Evolutionary conservation across 2,113 vertebrate genomes (phyloP).

Genomic region (Rhabdornis inornatus): DNA sequence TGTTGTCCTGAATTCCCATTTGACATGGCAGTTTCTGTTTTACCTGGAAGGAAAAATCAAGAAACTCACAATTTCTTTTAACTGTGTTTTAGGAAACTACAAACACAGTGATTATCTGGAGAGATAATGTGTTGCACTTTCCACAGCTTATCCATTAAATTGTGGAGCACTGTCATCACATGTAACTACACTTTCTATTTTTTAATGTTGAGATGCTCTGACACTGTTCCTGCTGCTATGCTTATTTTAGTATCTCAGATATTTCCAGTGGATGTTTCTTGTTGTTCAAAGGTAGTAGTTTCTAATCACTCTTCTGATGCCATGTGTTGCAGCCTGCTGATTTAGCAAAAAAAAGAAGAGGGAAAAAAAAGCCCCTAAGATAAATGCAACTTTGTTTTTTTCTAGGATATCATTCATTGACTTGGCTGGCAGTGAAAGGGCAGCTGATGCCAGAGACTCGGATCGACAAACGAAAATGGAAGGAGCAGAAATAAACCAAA

Average conservation of each 20-base stretch:
- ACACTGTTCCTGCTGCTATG: background rate
- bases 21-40: background rate
- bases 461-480: constrained; percentile 88
- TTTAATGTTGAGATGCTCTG: background rate
- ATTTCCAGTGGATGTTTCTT: background rate
- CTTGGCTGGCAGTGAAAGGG: constrained; percentile 91
- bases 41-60: background rate
- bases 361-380: background rate
- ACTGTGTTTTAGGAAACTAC: background rate
- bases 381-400: constrained; percentile 37
- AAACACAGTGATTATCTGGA: constrained; percentile 4
- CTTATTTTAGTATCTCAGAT: background rate
- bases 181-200: background rate
- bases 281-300: background rate
- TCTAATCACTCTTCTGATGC: background rate
- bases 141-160: constrained; percentile 16
- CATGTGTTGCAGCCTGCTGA: background rate
- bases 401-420: constrained; percentile 92
- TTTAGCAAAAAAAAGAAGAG: background rate
- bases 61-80: background rate
- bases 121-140: background rate
- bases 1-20: background rate
- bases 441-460: constrained; percentile 84
- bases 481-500: constrained; percentile 94
- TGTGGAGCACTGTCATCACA: background rate